Conservation (phyloP, 2,797 vertebrate species). For the Erethizon dorsatum region DNA sequence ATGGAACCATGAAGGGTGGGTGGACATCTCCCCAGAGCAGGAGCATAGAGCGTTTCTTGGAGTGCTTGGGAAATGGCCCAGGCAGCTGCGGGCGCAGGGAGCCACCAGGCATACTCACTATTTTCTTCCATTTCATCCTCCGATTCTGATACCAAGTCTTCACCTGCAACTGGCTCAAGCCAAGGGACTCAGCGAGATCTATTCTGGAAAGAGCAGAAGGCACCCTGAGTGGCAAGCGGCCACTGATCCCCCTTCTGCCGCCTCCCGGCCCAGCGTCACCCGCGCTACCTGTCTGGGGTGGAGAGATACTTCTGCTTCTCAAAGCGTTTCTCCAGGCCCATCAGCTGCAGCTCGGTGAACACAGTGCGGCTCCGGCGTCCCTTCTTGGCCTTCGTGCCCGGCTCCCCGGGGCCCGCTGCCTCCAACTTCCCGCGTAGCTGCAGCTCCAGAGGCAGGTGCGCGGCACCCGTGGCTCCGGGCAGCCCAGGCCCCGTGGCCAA, state of each 20-base stretch:
- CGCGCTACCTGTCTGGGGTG: constrained; percentile 96
- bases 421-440: constrained; percentile 98
- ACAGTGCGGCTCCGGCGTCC: constrained; percentile 97
- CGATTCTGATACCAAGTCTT: constrained; percentile 99
- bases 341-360: constrained; percentile 98
- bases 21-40: neutral
- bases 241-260: neutral
- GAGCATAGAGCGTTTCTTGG: neutral
- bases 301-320: constrained; percentile 99
- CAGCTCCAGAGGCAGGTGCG: constrained; percentile 97
- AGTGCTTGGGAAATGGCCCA: neutral
- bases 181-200: constrained; percentile 98
- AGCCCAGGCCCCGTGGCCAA: constrained; percentile 93
- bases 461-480: constrained; percentile 91
- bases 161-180: constrained; percentile 98
- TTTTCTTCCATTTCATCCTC: constrained; percentile 99
- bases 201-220: constrained; percentile 92
- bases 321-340: constrained; percentile 99
- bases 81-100: neutral
- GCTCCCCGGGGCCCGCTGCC: constrained; percentile 89
- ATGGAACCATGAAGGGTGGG: neutral
- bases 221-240: constrained; percentile 30
- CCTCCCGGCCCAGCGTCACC: neutral
- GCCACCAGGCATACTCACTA: constrained; percentile 92
- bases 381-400: constrained; percentile 95